Percentiles rank a stretch among this genome's conserved stretches.
phyloP scores from a whole-genome alignment of 2,797 vertebrate genomes.

The Sebastes matsubarae region DNA sequence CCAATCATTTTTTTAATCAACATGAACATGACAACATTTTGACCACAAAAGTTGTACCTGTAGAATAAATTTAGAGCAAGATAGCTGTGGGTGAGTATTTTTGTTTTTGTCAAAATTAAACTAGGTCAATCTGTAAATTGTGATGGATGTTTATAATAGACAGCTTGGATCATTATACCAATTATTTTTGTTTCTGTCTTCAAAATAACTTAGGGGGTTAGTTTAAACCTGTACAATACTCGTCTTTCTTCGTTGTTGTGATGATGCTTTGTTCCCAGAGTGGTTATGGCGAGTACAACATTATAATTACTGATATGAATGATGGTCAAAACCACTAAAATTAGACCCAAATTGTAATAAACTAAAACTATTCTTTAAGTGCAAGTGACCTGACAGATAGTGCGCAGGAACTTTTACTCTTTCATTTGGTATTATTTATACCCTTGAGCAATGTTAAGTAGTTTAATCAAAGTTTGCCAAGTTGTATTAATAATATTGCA shows the following conservation, averaged over 20 bases:
- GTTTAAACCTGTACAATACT: neutral
- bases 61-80: neutral
- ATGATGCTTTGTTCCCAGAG: neutral
- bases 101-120: neutral
- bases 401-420: neutral
- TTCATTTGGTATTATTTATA: neutral
- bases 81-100: neutral
- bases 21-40: neutral
- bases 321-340: neutral
- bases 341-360: neutral
- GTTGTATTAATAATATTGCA: neutral
- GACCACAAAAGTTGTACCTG: neutral
- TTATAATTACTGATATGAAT: neutral
- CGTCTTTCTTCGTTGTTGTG: neutral
- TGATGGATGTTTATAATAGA: neutral
- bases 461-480: neutral
- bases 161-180: neutral
- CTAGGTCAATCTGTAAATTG: neutral
- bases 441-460: neutral
- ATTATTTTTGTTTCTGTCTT: neutral
- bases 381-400: neutral
- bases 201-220: too few relatives aligned
- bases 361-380: neutral
- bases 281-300: neutral
- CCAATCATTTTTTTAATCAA: neutral